Evolutionary conservation across 2,888 invertebrate species (phyloP).

Genomic region (Tyria jacobaeae): DNA sequence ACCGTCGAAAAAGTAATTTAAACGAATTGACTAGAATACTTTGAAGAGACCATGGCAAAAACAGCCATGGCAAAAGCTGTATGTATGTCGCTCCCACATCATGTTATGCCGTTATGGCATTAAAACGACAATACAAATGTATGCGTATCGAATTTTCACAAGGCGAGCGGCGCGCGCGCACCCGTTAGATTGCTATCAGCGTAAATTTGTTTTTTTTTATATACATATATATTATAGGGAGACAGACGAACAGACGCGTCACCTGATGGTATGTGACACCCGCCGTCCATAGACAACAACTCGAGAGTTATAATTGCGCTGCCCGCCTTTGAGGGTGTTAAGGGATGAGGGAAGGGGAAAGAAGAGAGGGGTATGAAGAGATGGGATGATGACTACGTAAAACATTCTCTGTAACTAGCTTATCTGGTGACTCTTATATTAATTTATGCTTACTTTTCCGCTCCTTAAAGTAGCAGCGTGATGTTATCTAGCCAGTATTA

Average conservation of each 20-base stretch:
- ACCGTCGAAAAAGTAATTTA: neutral
- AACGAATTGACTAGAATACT: neutral
- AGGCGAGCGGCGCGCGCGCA: constrained; percentile 57
- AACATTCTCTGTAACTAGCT: constrained; percentile 33
- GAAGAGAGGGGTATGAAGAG: too few species aligned
- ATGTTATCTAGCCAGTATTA: too few species aligned
- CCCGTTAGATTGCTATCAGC: constrained; percentile 55
- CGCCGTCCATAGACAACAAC: constrained; percentile 48
- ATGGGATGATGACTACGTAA: constrained; percentile 37
- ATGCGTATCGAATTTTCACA: constrained; percentile 64
- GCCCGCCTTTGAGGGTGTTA: too few species aligned
- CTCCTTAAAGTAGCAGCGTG: too few species aligned
- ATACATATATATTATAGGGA: too few species aligned
- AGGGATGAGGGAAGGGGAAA: too few species aligned
- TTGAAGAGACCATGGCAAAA: constrained; percentile 9
- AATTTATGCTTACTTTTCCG: too few species aligned
- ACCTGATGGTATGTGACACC: too few species aligned
- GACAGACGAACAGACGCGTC: too few species aligned
- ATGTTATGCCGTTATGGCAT: constrained; percentile 62
- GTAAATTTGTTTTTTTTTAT: too few species aligned
- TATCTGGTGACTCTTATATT: too few species aligned
- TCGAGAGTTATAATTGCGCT: too few species aligned
- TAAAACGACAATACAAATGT: constrained; percentile 63
- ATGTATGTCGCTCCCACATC: constrained; percentile 55
- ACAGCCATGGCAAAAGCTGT: constrained; percentile 15